Conservation (phyloP, 2,113 vertebrate genomes). For the Phalacrocorax brasilianus region DNA sequence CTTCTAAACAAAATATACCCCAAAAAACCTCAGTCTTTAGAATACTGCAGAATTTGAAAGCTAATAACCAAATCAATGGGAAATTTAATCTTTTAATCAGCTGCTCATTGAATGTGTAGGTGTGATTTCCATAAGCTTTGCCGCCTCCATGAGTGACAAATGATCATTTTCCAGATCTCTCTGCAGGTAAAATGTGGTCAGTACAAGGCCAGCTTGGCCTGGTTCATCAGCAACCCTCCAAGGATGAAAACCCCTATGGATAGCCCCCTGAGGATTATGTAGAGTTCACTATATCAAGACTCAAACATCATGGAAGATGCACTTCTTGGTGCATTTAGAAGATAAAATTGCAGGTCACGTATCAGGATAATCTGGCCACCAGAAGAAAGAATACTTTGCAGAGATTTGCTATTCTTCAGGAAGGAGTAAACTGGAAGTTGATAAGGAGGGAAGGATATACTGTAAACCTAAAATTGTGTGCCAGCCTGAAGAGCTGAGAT, state of each 20-base stretch:
- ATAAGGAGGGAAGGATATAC: not conserved
- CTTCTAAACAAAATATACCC: not conserved
- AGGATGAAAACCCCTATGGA: not conserved
- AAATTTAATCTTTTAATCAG: slow-evolving; percentile 3
- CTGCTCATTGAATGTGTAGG: not conserved
- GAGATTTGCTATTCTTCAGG: not conserved
- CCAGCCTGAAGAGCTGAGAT: not conserved
- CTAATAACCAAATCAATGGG: not conserved
- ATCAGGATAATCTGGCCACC: not conserved
- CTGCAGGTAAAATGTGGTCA: not conserved
- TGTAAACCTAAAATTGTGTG: not conserved
- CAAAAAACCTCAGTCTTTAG: not conserved
- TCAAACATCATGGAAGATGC: not conserved
- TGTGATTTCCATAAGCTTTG: not conserved
- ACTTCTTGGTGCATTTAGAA: not conserved
- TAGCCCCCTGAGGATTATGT: not conserved
- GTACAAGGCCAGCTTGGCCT: not conserved
- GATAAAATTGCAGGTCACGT: not conserved
- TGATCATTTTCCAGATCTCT: not conserved
- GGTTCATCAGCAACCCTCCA: not conserved
- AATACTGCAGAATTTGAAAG: not conserved
- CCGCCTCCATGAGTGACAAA: not conserved
- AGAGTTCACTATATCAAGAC: not conserved
- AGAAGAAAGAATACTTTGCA: not conserved
- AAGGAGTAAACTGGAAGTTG: not conserved